phyloP scores from a whole-genome alignment of 2,888 invertebrate genomes.

The Caprella mutica region DNA sequence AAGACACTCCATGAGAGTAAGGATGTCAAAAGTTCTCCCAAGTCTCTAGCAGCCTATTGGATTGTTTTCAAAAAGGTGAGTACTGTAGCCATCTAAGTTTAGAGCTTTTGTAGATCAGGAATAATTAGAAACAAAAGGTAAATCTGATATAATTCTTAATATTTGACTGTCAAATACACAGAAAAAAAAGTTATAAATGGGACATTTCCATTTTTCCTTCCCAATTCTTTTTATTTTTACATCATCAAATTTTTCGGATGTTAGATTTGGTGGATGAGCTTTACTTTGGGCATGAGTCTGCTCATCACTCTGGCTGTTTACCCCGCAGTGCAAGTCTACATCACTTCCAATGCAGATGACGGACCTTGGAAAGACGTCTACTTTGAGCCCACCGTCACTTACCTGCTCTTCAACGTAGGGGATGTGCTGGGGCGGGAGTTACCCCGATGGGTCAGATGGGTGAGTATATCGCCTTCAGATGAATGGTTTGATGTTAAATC shows the following conservation, averaged over 20 bases:
- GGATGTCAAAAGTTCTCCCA: too few species aligned
- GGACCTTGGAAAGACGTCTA: conserved; percentile 42
- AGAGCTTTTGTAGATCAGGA: too few species aligned
- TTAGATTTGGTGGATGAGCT: conserved; percentile 66
- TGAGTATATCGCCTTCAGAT: too few species aligned
- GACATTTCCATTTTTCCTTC: too few species aligned
- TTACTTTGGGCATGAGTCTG: conserved; percentile 65
- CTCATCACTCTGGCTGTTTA: conserved; percentile 69
- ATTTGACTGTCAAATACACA: too few species aligned
- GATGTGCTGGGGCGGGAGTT: conserved; percentile 45
- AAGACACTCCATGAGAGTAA: too few species aligned
- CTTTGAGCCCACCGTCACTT: conserved; percentile 82
- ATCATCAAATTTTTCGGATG: not conserved
- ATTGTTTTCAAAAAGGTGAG: conserved; percentile 6
- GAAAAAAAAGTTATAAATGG: too few species aligned
- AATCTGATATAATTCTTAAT: too few species aligned
- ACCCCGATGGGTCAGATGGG: conserved; percentile 20
- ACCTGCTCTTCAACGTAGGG: conserved; percentile 75
- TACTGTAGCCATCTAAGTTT: too few species aligned
- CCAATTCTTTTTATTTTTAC: too few species aligned
- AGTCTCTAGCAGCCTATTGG: not conserved
- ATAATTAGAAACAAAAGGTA: too few species aligned
- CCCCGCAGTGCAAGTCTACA: conserved; percentile 66
- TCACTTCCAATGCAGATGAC: conserved; percentile 44
- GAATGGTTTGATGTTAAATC: too few species aligned